Conservation (phyloP, 92 coral and sea anemone species). For the Palythoa grandiflora region DNA sequence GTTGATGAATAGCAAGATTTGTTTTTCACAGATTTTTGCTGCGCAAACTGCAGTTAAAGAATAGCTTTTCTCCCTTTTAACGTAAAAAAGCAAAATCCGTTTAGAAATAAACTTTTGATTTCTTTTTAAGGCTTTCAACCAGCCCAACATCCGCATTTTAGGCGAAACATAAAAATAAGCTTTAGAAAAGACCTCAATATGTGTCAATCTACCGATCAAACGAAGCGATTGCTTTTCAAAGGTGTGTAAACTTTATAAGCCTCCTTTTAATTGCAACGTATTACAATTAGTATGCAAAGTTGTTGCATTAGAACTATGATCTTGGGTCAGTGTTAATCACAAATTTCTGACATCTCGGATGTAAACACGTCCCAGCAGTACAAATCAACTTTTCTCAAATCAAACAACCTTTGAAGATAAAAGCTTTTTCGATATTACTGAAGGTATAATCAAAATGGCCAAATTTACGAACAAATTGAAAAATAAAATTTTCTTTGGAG, state of each 20-base stretch:
- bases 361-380: slow-evolving; percentile 71
- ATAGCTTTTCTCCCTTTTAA: not conserved
- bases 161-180: slow-evolving; percentile 27
- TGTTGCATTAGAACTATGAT: slow-evolving; percentile 65
- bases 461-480: slow-evolving; percentile 19
- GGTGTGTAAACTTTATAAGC: slow-evolving; percentile 83
- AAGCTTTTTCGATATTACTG: slow-evolving; percentile 53
- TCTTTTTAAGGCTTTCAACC: slow-evolving; percentile 42
- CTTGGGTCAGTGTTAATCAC: slow-evolving; percentile 68
- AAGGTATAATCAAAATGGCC: slow-evolving; percentile 43
- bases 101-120: not conserved
- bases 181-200: slow-evolving; percentile 66
- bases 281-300: slow-evolving; percentile 87
- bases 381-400: slow-evolving; percentile 76
- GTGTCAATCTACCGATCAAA: slow-evolving; percentile 90
- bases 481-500: slow-evolving; percentile 14
- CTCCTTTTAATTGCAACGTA: slow-evolving; percentile 83
- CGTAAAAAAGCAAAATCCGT: not conserved
- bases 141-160: slow-evolving; percentile 43
- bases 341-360: slow-evolving; percentile 59
- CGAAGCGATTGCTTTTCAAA: slow-evolving; percentile 83
- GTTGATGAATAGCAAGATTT: slow-evolving; percentile 27
- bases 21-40: slow-evolving; percentile 9
- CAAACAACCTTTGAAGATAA: slow-evolving; percentile 72
- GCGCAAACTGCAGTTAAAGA: not conserved